Conservation (phyloP, 1,140 invertebrate genomes). For the Hycleus cichorii region DNA sequence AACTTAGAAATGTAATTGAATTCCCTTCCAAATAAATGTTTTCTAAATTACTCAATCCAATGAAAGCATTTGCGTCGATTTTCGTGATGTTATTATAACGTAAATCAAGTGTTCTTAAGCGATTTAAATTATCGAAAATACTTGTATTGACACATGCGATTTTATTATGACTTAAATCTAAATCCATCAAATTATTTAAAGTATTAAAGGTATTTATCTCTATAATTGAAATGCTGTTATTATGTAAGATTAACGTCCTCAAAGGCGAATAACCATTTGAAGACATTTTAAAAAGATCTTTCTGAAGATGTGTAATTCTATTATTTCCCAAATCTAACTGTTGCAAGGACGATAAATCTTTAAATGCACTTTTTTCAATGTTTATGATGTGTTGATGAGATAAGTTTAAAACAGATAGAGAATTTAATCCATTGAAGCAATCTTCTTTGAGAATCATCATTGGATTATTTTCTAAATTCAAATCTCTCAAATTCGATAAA, state of each 20-base stretch:
- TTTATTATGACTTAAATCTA: too few relatives aligned
- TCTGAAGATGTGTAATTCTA: not conserved
- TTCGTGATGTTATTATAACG: constrained; percentile 7
- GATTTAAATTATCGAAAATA: not conserved
- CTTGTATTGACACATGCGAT: not conserved
- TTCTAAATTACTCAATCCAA: not conserved
- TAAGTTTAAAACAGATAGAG: not conserved
- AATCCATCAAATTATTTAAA: too few relatives aligned
- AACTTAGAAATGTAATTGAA: too few relatives aligned
- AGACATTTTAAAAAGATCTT: not conserved
- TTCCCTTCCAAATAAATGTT: too few relatives aligned
- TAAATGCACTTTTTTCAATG: constrained; percentile 7
- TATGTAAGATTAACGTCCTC: not conserved
- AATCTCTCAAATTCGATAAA: too few relatives aligned
- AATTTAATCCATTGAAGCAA: not conserved
- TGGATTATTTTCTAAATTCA: too few relatives aligned
- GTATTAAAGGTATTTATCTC: too few relatives aligned
- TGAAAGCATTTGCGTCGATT: too few relatives aligned
- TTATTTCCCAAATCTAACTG: constrained; percentile 7
- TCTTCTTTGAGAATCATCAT: not conserved
- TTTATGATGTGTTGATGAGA: not conserved
- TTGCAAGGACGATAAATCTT: constrained; percentile 40
- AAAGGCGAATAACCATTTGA: not conserved
- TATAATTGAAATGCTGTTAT: too few relatives aligned
- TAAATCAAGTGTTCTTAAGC: constrained; percentile 5